Conservation (phyloP, 2,113 vertebrate genomes). For the Cichladusa arquata region DNA sequence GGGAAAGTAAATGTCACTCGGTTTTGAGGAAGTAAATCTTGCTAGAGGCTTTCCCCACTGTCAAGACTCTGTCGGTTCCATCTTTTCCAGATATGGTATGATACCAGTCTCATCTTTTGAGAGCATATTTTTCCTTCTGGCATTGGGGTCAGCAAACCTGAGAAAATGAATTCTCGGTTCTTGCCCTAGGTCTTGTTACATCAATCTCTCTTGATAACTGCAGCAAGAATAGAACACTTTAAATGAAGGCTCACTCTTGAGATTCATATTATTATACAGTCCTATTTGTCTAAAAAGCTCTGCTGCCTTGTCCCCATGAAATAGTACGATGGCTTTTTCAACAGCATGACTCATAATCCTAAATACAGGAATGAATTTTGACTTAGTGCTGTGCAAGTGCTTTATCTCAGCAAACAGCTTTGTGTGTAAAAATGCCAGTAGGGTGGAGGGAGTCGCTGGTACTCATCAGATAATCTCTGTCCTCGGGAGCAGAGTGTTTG, state of each 20-base stretch:
- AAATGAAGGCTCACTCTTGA: not conserved
- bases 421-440: not conserved
- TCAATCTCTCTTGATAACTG: not conserved
- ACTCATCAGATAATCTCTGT: not conserved
- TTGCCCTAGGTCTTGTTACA: not conserved
- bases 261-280: not conserved
- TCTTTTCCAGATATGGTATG: not conserved
- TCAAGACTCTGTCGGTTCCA: not conserved
- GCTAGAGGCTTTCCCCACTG: not conserved
- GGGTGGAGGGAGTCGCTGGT: not conserved
- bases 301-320: not conserved
- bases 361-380: slow-evolving; percentile 27
- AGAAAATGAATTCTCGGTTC: not conserved
- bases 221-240: not conserved
- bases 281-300: not conserved
- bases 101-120: not conserved
- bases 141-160: not conserved
- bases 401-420: slow-evolving; percentile 27
- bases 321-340: slow-evolving; percentile 1
- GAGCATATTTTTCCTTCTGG: not conserved
- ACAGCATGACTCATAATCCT: slow-evolving; percentile 32
- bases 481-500: not conserved
- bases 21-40: not conserved
- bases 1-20: not conserved
- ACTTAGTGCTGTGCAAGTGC: not conserved